phyloP scores from a whole-genome alignment of 2,888 invertebrate species.

The Epistrophe eligans region DNA sequence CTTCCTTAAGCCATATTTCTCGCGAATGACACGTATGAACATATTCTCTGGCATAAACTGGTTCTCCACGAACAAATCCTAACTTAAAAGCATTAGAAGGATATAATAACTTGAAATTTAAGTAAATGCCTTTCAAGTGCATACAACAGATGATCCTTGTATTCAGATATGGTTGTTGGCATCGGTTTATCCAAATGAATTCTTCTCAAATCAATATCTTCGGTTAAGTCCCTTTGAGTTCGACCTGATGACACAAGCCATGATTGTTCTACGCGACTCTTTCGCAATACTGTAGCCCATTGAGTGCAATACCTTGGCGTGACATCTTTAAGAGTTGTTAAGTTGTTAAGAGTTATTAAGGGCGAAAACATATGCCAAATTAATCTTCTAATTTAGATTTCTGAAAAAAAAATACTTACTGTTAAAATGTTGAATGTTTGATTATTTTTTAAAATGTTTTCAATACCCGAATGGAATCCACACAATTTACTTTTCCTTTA shows the following conservation, averaged over 20 bases:
- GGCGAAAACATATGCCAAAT: constrained; percentile 92
- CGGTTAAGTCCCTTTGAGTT: constrained; percentile 88
- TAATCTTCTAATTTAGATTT: constrained; percentile 88
- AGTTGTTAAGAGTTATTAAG: no score
- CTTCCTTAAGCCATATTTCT: no score
- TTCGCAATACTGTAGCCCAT: constrained; percentile 93
- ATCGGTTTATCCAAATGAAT: constrained; percentile 93
- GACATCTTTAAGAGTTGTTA: constrained; percentile 93
- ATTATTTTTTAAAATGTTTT: constrained; percentile 24
- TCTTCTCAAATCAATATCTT: constrained; percentile 89
- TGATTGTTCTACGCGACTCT: no score
- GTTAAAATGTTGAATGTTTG: neutral
- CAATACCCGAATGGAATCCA: no score
- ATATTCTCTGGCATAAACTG: constrained; percentile 95
- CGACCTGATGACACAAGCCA: constrained; percentile 88
- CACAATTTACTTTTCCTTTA: constrained; percentile 90
- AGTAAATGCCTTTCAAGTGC: constrained; percentile 94
- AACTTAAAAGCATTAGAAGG: constrained; percentile 93
- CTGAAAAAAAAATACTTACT: constrained; percentile 82
- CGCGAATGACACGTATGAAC: constrained; percentile 93
- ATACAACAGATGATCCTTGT: constrained; percentile 97
- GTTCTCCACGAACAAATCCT: constrained; percentile 93
- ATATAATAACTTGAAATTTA: constrained; percentile 97
- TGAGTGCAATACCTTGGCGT: constrained; percentile 94
- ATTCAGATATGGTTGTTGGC: constrained; percentile 93